These are phyloP conservation scores for Tachycineta bicolor DNA, from an alignment of 2,113 vertebrate genomes.

Conservation along the genomic window DNA sequence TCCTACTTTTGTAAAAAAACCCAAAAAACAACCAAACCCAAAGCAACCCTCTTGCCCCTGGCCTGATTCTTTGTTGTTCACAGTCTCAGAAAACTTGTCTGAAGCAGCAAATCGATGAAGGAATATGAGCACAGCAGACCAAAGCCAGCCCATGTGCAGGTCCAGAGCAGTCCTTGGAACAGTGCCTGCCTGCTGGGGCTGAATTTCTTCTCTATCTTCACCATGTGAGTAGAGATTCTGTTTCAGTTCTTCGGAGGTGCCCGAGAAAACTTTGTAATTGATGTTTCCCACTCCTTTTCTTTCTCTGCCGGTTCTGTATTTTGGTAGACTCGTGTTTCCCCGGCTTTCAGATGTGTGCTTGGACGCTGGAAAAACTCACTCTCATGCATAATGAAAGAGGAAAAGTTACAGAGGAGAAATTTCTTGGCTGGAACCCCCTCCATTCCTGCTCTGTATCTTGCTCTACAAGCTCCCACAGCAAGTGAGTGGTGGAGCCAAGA, in stretches of 20 bases:
- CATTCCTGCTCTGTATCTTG: constrained; percentile 61
- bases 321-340: constrained; percentile 13
- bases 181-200: background rate
- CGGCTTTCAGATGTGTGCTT: constrained; percentile 6
- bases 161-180: background rate
- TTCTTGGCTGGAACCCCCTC: constrained; percentile 55
- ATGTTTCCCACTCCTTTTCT: constrained; percentile 46
- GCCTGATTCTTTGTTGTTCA: background rate
- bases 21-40: too few species aligned
- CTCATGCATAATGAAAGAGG: constrained; percentile 56
- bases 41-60: background rate
- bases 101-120: background rate
- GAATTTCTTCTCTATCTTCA: background rate
- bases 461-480: constrained; percentile 64
- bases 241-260: background rate
- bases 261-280: constrained; percentile 21
- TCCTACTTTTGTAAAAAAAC: background rate
- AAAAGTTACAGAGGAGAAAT: constrained; percentile 61
- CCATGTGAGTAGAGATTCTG: background rate
- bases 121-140: background rate
- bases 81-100: background rate
- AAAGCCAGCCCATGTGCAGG: background rate
- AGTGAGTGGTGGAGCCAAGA: constrained; percentile 64
- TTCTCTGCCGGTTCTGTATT: constrained; percentile 20
- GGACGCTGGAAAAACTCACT: constrained; percentile 36